Evolutionary conservation across 2,113 vertebrate species (phyloP).

Genomic region (Zosterops hypoxanthus): DNA sequence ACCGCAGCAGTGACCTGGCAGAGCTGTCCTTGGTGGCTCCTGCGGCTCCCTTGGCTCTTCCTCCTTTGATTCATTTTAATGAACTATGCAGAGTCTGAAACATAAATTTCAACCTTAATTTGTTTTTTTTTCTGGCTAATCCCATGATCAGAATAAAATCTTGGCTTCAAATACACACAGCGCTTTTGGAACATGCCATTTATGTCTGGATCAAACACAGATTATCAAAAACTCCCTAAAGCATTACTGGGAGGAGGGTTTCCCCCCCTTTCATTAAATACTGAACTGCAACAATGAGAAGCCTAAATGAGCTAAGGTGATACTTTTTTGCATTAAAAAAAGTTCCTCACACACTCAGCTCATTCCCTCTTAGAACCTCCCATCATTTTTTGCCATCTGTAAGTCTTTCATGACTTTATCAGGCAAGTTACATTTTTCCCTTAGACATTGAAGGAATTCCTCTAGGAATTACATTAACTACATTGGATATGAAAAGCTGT

Average conservation of each 20-base stretch:
- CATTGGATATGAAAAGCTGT: background rate
- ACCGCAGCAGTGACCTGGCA: background rate
- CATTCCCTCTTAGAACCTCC: background rate
- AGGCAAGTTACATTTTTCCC: background rate
- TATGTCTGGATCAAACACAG: background rate
- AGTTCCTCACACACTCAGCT: background rate
- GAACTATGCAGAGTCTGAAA: background rate
- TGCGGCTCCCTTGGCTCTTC: background rate
- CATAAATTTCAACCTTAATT: background rate
- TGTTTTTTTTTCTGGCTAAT: background rate
- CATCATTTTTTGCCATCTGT: background rate
- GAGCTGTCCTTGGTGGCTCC: background rate
- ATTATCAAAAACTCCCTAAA: background rate
- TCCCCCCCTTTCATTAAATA: background rate
- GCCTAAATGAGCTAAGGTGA: background rate
- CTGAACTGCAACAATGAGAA: background rate
- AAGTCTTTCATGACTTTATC: background rate
- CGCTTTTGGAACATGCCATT: background rate
- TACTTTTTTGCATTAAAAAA: background rate
- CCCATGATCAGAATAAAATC: background rate
- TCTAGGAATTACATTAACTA: background rate
- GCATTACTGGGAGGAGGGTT: background rate
- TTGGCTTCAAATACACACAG: background rate
- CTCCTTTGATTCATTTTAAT: conserved; percentile 22
- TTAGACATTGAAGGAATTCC: background rate